Evolutionary conservation across 2,797 vertebrate genomes (phyloP).

Genomic region (Schizothorax lantsangensis): DNA sequence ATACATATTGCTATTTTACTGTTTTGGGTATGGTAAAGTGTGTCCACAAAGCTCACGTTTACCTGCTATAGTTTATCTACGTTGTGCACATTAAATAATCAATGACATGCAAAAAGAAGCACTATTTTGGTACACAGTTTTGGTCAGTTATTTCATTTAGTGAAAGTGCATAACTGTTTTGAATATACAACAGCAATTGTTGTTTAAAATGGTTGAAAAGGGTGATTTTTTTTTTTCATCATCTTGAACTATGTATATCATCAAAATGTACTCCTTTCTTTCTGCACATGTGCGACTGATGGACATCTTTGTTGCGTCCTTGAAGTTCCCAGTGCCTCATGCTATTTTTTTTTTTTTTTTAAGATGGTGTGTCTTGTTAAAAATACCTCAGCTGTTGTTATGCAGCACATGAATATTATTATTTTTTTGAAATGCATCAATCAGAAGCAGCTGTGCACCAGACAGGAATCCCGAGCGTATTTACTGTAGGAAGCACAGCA

Average conservation of each 20-base stretch:
- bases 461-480: not conserved
- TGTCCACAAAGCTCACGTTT: not conserved
- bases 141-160: not conserved
- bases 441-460: not conserved
- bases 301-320: not conserved
- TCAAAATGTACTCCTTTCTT: not conserved
- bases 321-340: not conserved
- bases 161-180: not conserved
- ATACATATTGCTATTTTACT: not conserved
- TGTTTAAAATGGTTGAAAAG: not conserved
- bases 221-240: too few relatives aligned
- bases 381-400: not conserved
- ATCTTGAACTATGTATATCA: not conserved
- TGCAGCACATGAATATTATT: not conserved
- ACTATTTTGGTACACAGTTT: too few relatives aligned
- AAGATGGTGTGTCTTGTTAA: not conserved
- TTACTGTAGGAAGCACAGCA: not conserved
- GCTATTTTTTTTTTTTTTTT: not conserved
- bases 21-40: not conserved
- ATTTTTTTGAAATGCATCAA: not conserved
- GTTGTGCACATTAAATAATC: not conserved
- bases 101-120: not conserved
- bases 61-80: not conserved
- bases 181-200: not conserved
- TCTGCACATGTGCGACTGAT: not conserved